Evolutionary conservation across 2,113 vertebrate species (phyloP), one percentile per base, ranked within the genome.

Genomic region (Pampusana beccarii): DNA sequence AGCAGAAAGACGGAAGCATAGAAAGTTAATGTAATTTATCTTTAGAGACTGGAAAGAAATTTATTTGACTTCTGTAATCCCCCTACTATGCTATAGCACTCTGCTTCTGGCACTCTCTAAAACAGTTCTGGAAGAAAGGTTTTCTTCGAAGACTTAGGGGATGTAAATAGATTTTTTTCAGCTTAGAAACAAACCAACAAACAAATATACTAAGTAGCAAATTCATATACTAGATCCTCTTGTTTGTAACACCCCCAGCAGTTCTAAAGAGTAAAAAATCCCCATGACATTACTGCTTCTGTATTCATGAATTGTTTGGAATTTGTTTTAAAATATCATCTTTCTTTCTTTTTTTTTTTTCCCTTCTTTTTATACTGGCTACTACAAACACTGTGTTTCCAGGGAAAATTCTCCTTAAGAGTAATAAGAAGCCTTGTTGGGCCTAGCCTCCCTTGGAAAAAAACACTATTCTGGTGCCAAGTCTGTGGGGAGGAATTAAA

Each of bases 141-240:
- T 86, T 96, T 79, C 34, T 86, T 72, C 93, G 77, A 93, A 81
- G 69, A 75, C 40, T 93, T 86, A 75, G 64, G 86, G 80, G 53
- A 81, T 65, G 50, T 69, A 93, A 92, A 92, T 44, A 89, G 65
- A 85, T 89, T 96, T 96, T 40, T 54, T 96, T 92, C 86, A 87
- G 44, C 80, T 88, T 91, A 78, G 80, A 91, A 83, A 51, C 10
- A 92, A 80, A 40, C 16, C 57, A 80, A 74, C 33, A 78, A 81
- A 84, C 21, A 92, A 90, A 80, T 34, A 56, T 31, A 38, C 48
- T 93, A 61, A 86, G 69, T 77, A 79, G 61, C 23, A 96, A 93
- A 95, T 93, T 73, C 44, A 75, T 89, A 64, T 54, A 64, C 57
- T 74, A 65, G 38, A 72, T 86, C 19, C 6, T 89, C 24, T 78